These are phyloP conservation scores for Campaea margaritaria DNA, from an alignment of 2,888 invertebrate genomes.

Conservation along the genomic window DNA sequence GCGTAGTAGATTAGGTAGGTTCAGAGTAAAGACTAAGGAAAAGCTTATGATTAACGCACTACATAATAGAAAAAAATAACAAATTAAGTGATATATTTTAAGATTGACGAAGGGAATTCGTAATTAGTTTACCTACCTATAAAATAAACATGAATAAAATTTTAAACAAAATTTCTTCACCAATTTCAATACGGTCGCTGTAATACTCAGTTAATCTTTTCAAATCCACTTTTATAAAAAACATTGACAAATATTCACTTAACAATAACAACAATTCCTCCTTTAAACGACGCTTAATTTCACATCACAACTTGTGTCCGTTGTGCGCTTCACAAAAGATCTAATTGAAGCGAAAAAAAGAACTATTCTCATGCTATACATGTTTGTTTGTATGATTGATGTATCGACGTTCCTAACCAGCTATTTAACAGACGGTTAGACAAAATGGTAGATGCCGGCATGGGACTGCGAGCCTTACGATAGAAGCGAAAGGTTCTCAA, in stretches of 20 bases:
- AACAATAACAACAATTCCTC: constrained; percentile 42
- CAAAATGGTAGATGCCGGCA: constrained; percentile 76
- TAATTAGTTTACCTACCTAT: too few relatives aligned
- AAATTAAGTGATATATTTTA: too few relatives aligned
- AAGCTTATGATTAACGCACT: too few relatives aligned
- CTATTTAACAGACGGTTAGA: constrained; percentile 83
- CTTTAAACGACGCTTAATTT: constrained; percentile 62
- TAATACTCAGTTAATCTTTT: not conserved
- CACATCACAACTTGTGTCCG: constrained; percentile 65
- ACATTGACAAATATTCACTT: constrained; percentile 57
- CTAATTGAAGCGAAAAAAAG: constrained; percentile 82
- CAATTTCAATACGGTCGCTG: not conserved
- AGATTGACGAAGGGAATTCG: too few relatives aligned
- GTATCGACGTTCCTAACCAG: constrained; percentile 79
- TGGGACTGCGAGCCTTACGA: constrained; percentile 71
- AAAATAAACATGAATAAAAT: too few relatives aligned
- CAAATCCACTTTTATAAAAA: constrained; percentile 40
- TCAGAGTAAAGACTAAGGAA: too few relatives aligned
- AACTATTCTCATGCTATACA: constrained; percentile 64
- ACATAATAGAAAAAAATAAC: too few relatives aligned
- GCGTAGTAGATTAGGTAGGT: too few relatives aligned
- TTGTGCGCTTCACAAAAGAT: constrained; percentile 74
- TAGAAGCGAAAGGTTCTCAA: constrained; percentile 62
- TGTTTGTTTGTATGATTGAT: constrained; percentile 80
- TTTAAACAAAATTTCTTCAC: not conserved